phyloP scores from a whole-genome alignment of 2,888 invertebrate genomes.

The Halictus quadricinctus region DNA sequence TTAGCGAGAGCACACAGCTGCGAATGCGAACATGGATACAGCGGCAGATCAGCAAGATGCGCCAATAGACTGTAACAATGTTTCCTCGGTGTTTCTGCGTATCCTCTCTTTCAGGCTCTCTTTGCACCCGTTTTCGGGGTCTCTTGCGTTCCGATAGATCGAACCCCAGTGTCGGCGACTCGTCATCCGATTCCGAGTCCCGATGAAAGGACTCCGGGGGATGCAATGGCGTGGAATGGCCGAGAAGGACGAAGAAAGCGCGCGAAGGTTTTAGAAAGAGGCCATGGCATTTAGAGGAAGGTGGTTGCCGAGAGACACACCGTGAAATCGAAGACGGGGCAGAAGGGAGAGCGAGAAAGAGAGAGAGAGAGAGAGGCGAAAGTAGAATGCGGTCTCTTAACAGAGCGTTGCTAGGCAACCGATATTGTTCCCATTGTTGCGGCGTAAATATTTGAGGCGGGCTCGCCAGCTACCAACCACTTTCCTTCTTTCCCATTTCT shows the following conservation, averaged over 20 bases:
- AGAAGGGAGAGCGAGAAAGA: not conserved
- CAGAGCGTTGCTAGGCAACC: conserved; percentile 67
- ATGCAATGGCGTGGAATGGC: conserved; percentile 10
- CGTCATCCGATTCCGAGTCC: not conserved
- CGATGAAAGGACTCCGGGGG: not conserved
- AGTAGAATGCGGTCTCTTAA: conserved; percentile 54
- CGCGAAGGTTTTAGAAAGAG: not conserved
- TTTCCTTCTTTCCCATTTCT: conserved; percentile 45
- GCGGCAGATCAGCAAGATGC: conserved; percentile 3
- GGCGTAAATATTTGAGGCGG: conserved; percentile 65
- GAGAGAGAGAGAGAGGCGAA: conserved; percentile 18
- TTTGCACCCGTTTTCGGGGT: not conserved
- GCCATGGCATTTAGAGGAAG: conserved; percentile 11
- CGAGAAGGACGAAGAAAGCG: not conserved
- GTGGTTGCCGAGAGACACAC: not conserved
- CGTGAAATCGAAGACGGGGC: not conserved
- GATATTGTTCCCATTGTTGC: conserved; percentile 69
- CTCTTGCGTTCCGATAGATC: not conserved
- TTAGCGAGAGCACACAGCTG: conserved; percentile 19
- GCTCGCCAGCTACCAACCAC: conserved; percentile 35
- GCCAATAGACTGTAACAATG: conserved; percentile 15
- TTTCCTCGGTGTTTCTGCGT: conserved; percentile 14
- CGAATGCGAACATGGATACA: conserved; percentile 16
- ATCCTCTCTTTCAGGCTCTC: not conserved
- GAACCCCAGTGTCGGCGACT: conserved; percentile 31